A percentile compares a stretch with the other conserved stretches of the same genome.
phyloP scores from a whole-genome alignment of 2,113 vertebrate genomes.

The Lota lota region DNA sequence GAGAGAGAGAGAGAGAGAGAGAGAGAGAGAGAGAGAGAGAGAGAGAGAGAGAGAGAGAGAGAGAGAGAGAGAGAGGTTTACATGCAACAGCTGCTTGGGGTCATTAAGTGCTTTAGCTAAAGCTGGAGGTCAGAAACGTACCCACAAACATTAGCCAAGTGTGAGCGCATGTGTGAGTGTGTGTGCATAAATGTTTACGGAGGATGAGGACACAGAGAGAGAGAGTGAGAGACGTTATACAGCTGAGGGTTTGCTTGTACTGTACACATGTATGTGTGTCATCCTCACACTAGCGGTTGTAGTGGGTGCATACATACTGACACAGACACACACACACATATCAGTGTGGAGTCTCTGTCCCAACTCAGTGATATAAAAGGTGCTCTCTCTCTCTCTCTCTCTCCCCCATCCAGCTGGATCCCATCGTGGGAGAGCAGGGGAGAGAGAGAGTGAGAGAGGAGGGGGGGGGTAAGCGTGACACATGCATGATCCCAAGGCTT shows the following conservation, averaged over 20 bases:
- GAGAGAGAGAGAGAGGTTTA: constrained; percentile 45
- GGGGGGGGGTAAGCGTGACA: not conserved
- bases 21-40: constrained; percentile 16
- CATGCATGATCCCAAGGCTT: not conserved
- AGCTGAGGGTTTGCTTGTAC: too few relatives aligned
- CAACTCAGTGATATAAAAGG: not conserved
- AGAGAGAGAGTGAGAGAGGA: not conserved
- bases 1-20: constrained; percentile 2
- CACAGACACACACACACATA: not conserved
- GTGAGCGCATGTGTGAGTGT: constrained; percentile 25
- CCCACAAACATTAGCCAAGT: constrained; percentile 29
- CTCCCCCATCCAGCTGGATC: constrained; percentile 45
- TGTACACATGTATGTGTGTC: too few relatives aligned
- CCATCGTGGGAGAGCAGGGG: constrained; percentile 30
- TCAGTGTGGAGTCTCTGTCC: not conserved
- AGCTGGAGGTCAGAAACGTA: constrained; percentile 38
- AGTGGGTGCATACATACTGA: not conserved
- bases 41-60: constrained; percentile 6
- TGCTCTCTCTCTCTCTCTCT: not conserved
- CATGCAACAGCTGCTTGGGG: constrained; percentile 69
- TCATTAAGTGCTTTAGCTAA: constrained; percentile 59
- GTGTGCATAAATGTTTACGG: constrained; percentile 41
- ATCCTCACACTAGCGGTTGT: not conserved
- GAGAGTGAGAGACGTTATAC: not conserved
- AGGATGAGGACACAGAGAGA: constrained; percentile 23